phyloP scores from a whole-genome alignment of 2,797 vertebrate species.

The Loris lydekkerianus region DNA sequence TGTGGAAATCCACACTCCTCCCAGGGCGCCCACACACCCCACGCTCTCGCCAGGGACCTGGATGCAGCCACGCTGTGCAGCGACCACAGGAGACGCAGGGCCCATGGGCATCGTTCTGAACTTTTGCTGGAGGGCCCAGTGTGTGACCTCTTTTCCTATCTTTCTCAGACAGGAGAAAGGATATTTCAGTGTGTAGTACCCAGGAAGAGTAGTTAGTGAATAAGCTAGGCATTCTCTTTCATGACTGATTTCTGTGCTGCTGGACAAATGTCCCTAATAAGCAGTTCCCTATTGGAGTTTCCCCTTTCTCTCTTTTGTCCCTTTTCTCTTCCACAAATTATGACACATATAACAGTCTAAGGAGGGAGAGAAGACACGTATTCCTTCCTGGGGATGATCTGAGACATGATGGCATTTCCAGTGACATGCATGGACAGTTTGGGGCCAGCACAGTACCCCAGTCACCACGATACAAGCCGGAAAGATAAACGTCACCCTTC shows the following conservation, averaged over 20 bases:
- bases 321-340: background rate
- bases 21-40: background rate
- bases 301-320: background rate
- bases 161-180: conserved; percentile 13
- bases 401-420: background rate
- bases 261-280: background rate
- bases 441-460: background rate
- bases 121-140: background rate
- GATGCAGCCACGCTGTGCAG: background rate
- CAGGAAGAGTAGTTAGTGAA: background rate
- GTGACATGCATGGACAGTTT: background rate
- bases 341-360: background rate
- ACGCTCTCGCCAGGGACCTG: background rate
- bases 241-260: background rate
- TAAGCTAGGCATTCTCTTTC: background rate
- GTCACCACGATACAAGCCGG: background rate
- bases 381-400: background rate
- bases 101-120: background rate
- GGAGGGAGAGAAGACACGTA: background rate
- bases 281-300: background rate
- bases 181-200: background rate
- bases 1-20: background rate
- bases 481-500: background rate
- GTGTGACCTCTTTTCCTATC: background rate
- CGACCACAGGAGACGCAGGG: background rate